Conservation (phyloP, 2,113 vertebrate genomes). For the Aptenodytes patagonicus region DNA sequence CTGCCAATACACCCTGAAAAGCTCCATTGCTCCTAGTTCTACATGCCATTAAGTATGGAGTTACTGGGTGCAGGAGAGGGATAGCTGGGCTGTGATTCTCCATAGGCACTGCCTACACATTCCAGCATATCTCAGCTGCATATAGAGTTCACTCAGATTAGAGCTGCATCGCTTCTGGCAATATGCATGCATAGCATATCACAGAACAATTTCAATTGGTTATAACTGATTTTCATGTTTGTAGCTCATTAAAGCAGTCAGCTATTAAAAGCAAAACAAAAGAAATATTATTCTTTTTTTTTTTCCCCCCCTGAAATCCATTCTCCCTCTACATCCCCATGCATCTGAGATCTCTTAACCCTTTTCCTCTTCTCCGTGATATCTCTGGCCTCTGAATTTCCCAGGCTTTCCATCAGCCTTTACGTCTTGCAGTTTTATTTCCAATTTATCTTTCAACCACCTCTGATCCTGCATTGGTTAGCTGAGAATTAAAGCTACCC, state of each 20-base stretch:
- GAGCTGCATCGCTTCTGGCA: neutral
- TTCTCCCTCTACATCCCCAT: neutral
- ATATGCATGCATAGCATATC: neutral
- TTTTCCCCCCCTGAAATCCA: neutral
- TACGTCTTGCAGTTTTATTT: neutral
- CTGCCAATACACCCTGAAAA: neutral
- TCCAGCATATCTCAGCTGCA: neutral
- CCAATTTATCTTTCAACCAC: neutral
- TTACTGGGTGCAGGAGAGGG: neutral
- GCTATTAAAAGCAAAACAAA: neutral
- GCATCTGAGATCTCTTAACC: neutral
- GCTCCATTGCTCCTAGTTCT: neutral
- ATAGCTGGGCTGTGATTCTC: neutral
- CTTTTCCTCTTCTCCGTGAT: neutral
- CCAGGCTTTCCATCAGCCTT: neutral
- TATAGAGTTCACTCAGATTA: neutral
- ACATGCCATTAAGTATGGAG: neutral
- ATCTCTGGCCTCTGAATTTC: neutral
- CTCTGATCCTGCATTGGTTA: neutral
- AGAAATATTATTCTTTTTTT: neutral
- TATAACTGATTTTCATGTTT: neutral
- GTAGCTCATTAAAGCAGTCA: neutral
- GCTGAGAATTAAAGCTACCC: neutral
- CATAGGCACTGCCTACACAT: neutral
- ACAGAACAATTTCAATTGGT: neutral